Evolutionary conservation across 2,797 vertebrate species (phyloP).

Genomic region (Novumbra hubbsi): DNA sequence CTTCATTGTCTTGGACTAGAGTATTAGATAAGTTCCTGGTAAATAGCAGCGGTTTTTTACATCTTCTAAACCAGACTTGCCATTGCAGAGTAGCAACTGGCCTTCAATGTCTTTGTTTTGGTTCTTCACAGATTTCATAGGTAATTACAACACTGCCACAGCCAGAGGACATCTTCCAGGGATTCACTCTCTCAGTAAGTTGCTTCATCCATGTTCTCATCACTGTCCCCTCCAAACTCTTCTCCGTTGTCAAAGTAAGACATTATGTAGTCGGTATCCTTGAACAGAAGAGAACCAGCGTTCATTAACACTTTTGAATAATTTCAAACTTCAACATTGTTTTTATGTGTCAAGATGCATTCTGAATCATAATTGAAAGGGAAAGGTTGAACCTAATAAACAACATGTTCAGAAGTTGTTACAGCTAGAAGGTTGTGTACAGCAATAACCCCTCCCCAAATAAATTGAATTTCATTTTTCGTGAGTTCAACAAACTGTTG

Average conservation of each 20-base stretch:
- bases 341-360: too few relatives aligned
- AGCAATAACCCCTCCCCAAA: too few relatives aligned
- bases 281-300: conserved; percentile 4
- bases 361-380: too few relatives aligned
- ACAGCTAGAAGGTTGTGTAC: too few relatives aligned
- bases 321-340: too few relatives aligned
- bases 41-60: not conserved
- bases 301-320: not conserved
- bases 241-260: conserved; percentile 77
- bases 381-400: too few relatives aligned
- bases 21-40: not conserved
- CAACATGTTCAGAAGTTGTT: too few relatives aligned
- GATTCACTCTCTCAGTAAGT: conserved; percentile 50
- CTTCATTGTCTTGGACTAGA: not conserved
- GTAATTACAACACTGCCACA: not conserved
- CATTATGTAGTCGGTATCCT: conserved; percentile 67
- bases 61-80: not conserved
- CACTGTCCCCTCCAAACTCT: conserved; percentile 71
- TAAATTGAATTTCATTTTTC: too few relatives aligned
- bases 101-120: not conserved
- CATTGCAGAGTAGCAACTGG: not conserved
- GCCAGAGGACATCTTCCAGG: not conserved
- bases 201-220: conserved; percentile 72
- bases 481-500: too few relatives aligned
- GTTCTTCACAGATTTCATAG: not conserved